Percentiles rank a stretch among this genome's conserved stretches.
Conservation (phyloP, 2,888 invertebrate genomes). For the Lissocephala sabroskyi region DNA sequence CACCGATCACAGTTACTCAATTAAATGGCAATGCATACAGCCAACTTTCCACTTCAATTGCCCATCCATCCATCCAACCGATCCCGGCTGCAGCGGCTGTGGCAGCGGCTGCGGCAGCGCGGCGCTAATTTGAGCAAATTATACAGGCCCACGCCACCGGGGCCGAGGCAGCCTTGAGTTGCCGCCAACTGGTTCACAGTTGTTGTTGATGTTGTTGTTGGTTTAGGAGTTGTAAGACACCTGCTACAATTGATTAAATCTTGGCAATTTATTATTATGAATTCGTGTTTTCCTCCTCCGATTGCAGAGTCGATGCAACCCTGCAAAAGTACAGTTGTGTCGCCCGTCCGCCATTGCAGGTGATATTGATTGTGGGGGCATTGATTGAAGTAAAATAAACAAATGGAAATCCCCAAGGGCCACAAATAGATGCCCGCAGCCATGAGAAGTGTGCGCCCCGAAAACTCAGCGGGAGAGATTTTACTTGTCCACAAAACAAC, state of each 20-base stretch:
- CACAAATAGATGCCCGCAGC: too few relatives aligned
- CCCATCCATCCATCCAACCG: too few relatives aligned
- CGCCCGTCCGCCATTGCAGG: not conserved
- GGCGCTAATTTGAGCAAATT: conserved; percentile 48
- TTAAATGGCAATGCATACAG: conserved; percentile 24
- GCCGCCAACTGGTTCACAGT: conserved; percentile 37
- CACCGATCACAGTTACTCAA: conserved; percentile 34
- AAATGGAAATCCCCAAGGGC: too few relatives aligned
- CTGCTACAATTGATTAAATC: conserved; percentile 65
- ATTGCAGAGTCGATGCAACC: not conserved
- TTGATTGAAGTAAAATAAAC: too few relatives aligned
- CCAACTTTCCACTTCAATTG: conserved; percentile 32
- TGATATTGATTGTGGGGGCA: not conserved
- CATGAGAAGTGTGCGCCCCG: too few relatives aligned
- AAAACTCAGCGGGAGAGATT: conserved; percentile 63
- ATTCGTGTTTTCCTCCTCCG: conserved; percentile 12
- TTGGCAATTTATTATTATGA: conserved; percentile 55
- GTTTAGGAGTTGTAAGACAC: conserved; percentile 48
- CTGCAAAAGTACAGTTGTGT: not conserved
- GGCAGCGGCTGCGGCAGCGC: conserved; percentile 6
- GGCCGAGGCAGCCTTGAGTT: conserved; percentile 6
- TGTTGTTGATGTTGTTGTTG: conserved; percentile 7
- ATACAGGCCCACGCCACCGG: conserved; percentile 32
- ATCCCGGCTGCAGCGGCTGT: too few relatives aligned
- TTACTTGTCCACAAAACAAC: conserved; percentile 58